Evolutionary conservation across 2,888 invertebrate genomes (phyloP), one percentile per base, ranked within the genome.

Genomic region (Beris morrisii): DNA sequence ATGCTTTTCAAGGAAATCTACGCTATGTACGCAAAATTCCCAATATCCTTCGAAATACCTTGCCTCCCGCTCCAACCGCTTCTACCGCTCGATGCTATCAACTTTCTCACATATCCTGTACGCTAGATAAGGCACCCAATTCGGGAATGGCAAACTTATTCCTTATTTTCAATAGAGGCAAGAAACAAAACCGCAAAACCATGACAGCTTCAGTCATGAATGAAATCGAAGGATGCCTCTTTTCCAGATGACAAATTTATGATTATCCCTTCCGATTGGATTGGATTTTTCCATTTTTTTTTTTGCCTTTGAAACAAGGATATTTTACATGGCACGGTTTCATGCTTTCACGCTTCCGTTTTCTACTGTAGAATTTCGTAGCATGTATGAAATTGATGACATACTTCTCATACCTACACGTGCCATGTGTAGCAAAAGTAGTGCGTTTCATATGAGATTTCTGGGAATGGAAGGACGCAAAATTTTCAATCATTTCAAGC

Each of bases 261-360:
- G 48, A 48, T 48, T 48, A 13, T 48, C 48, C 15, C 48, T 13
- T 48, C n/a, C 48, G 38, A 38, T 38, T 38, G 38, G 38, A 38
- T 38, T 38, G 38, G 45, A 45, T 30, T 28, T n/a, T 28, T 57
- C 43, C 7, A 44, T 3, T 44, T 43, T 56, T 44, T 22, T 57
- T 44, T 57, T n/a, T 57, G 43, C 31, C 31, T 32, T 38, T 44
- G 15, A n/a, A 7, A 57, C 43, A 57, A 38, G 52, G 43, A 52
- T 66, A 66, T 61, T 59, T 66, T 66, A 45, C 59, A 59, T 66
- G 32, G 48, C 43, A 30, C n/a, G 54, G 30, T 32, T 32, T 54
- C 32, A 54, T 54, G 54, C 32, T 54, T 54, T 54, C 32, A 6
- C 6, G 38, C 38, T 38, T 38, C 38, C 38, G 38, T 38, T 38